Evolutionary conservation across 2,888 invertebrate species (phyloP), one percentile per base, ranked within the genome.

Genomic region (Calephelis perditalis): DNA sequence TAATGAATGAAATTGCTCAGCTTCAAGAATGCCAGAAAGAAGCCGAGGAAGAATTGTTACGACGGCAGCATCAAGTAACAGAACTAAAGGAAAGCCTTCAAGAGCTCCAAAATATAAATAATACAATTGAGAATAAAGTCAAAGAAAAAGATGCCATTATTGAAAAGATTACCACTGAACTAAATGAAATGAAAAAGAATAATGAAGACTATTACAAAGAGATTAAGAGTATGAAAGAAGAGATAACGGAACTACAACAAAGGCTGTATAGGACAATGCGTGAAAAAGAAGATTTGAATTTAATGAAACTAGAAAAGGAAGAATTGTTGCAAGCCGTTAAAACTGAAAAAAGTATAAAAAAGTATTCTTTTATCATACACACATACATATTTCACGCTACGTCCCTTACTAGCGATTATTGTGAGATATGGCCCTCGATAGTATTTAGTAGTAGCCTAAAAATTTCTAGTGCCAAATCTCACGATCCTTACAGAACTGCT

Each of bases 231-330:
- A 74, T 72, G 62, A 68, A 69, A 26, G 61, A 61, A 2, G 67
- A 67, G 49, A 68, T 78, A 26, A 58, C 62, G 45, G 72, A 71
- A 36, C 66, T 81, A 58, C 73, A 67, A 62, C 70, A 72, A 49
- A 73, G 69, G 59, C 61, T 77, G 54, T 72, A 75, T 46, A 68
- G 74, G 49, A 70, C 63, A 12, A 71, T 64, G 57, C 59, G 71
- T 56, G 67, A 71, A n/a, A 71, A 73, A 57, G 72, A 78, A 49
- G 66, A 70, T 26, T 40, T 72, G 60, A 74, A 71, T 67, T 73
- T 64, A 9, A 67, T 84, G 58, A 78, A 68, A 66, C 82, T 73
- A 55, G 82, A 83, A 67, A 82, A 86, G 56, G 80, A 81, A 61
- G 76, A 80, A 47, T 68, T 85, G 60, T 70, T 78, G 10, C 77